Percentiles rank a stretch among this genome's conserved stretches.
Conservation (phyloP, 2,888 invertebrate species). For the Osmoderma eremita region DNA sequence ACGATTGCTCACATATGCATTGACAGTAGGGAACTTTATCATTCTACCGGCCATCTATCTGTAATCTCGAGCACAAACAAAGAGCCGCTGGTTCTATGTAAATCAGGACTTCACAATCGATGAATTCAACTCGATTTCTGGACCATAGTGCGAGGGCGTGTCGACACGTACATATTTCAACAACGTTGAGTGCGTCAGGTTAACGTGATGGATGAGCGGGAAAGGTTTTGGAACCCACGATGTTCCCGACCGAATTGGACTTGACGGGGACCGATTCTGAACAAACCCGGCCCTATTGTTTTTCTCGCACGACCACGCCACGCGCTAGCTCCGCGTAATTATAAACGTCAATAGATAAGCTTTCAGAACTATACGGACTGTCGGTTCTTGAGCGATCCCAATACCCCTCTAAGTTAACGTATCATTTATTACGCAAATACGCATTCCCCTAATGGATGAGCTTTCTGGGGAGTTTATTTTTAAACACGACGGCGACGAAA, state of each 20-base stretch:
- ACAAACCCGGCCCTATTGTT: too few relatives aligned
- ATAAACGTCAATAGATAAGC: too few relatives aligned
- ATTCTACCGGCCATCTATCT: conserved; percentile 18
- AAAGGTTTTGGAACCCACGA: conserved; percentile 8
- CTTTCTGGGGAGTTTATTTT: conserved; percentile 2
- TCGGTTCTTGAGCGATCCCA: too few relatives aligned
- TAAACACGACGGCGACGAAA: background rate
- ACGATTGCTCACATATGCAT: conserved; percentile 15
- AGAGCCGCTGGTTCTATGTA: conserved; percentile 7
- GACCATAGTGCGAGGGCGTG: conserved; percentile 9
- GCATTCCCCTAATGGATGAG: conserved; percentile 14
- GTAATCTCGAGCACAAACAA: conserved; percentile 20
- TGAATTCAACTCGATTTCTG: conserved; percentile 24
- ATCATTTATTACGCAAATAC: conserved; percentile 15
- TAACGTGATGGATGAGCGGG: conserved; percentile 18
- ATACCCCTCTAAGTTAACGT: background rate
- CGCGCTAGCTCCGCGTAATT: too few relatives aligned
- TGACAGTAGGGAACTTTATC: conserved; percentile 12
- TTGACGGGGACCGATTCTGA: too few relatives aligned
- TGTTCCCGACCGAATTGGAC: conserved; percentile 1
- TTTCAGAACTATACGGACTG: too few relatives aligned
- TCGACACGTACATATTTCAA: background rate
- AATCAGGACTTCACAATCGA: conserved; percentile 31
- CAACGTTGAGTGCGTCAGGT: conserved; percentile 4
- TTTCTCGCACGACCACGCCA: too few relatives aligned